Conservation (phyloP, 2,888 invertebrate species). For the Cryptocheilus praepositus region DNA sequence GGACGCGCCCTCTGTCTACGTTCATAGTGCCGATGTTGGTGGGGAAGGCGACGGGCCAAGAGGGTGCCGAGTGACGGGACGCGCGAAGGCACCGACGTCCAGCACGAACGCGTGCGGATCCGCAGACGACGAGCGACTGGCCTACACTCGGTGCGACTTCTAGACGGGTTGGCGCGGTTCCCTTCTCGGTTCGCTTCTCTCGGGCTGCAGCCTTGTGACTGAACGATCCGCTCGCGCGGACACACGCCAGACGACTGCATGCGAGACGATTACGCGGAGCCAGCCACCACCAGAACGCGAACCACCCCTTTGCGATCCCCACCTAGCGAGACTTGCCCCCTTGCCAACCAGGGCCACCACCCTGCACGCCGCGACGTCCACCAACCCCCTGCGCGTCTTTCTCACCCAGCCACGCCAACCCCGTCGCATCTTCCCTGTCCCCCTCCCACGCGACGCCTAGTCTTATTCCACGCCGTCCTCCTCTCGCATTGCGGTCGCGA, state of each 20-base stretch:
- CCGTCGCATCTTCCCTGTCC: background rate
- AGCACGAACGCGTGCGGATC: too few relatives aligned
- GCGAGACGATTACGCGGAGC: constrained; percentile 66
- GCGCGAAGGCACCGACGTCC: background rate
- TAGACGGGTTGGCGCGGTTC: constrained; percentile 5
- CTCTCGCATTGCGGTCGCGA: too few relatives aligned
- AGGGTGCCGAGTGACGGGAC: background rate
- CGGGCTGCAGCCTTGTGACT: background rate
- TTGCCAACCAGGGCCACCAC: constrained; percentile 2
- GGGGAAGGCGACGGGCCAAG: constrained; percentile 2
- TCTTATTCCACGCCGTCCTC: background rate
- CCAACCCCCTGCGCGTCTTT: constrained; percentile 8
- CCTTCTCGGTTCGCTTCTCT: background rate
- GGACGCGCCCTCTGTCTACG: constrained; percentile 52
- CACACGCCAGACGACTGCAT: constrained; percentile 72
- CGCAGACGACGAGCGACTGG: too few relatives aligned
- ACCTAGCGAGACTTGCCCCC: background rate
- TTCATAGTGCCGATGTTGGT: constrained; percentile 51
- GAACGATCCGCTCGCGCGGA: constrained; percentile 63
- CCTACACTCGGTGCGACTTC: background rate
- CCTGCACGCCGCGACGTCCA: constrained; percentile 3
- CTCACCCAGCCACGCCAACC: background rate
- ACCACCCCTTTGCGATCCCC: constrained; percentile 48
- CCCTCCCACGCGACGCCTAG: background rate
- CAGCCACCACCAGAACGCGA: constrained; percentile 36